A percentile compares a stretch with the other conserved stretches of the same genome.
Conservation (phyloP, 1,140 invertebrate species). For the Megalopta genalis region DNA sequence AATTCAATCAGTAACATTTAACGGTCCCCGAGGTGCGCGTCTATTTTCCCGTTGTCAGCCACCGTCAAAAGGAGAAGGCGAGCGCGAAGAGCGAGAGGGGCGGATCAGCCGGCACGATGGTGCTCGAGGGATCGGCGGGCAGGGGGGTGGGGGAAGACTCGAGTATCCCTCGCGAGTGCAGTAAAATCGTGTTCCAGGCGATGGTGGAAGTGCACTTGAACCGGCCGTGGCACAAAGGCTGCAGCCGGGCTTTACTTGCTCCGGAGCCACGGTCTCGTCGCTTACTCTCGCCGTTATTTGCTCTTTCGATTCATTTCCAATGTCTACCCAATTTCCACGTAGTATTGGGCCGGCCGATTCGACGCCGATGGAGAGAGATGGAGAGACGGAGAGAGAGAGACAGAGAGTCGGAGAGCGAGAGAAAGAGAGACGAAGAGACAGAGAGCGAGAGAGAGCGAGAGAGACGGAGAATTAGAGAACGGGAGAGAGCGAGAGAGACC, state of each 20-base stretch:
- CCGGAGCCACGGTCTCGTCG: neutral
- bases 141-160: neutral
- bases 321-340: constrained; percentile 70
- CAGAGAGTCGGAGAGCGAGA: too few species aligned
- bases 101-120: constrained; percentile 52
- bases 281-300: constrained; percentile 60
- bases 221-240: constrained; percentile 48
- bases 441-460: too few species aligned
- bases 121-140: constrained; percentile 49
- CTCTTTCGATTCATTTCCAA: constrained; percentile 72
- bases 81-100: neutral
- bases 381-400: too few species aligned
- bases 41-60: neutral
- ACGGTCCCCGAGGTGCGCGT: neutral
- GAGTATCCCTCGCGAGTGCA: constrained; percentile 52
- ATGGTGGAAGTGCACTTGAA: constrained; percentile 54
- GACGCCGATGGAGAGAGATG: too few species aligned
- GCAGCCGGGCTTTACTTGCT: constrained; percentile 14
- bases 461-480: too few species aligned
- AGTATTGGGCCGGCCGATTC: constrained; percentile 56
- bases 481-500: too few species aligned
- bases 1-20: constrained; percentile 33
- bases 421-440: too few species aligned
- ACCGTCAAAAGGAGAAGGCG: neutral
- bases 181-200: constrained; percentile 55